Evolutionary conservation across 2,888 invertebrate species (phyloP).

Genomic region (Drosophila dives): DNA sequence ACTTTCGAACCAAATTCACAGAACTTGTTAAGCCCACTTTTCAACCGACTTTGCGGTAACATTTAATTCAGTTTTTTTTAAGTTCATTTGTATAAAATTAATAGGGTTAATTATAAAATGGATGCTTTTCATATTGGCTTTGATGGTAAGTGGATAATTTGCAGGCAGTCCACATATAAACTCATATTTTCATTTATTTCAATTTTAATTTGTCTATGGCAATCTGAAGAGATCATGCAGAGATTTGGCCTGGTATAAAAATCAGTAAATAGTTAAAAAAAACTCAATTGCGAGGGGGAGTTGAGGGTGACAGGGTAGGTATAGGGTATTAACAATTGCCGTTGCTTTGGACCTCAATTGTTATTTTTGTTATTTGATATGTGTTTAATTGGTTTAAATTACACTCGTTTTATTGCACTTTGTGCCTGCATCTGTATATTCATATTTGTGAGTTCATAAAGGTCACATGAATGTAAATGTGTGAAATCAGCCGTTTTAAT

Average conservation of each 20-base stretch:
- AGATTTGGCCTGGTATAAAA: neutral
- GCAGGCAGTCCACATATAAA: neutral
- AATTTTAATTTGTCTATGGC: neutral
- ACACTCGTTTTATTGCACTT: conserved; percentile 5
- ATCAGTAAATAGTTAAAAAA: neutral
- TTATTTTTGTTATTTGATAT: neutral
- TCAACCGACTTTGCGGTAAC: neutral
- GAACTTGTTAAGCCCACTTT: neutral
- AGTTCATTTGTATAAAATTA: neutral
- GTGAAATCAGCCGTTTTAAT: conserved; percentile 40
- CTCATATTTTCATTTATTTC: neutral
- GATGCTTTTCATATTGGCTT: neutral
- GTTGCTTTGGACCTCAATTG: neutral
- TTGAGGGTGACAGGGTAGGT: no score
- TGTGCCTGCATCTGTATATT: neutral
- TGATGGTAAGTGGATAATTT: neutral
- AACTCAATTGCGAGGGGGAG: neutral
- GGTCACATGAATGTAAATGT: neutral
- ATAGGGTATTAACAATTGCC: neutral
- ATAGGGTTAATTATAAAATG: neutral
- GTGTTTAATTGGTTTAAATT: conserved; percentile 15
- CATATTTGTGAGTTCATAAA: neutral
- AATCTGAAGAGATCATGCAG: neutral
- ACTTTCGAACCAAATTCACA: neutral
- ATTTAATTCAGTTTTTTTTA: neutral